phyloP scores from a whole-genome alignment of 1,140 invertebrate species.

The Eupristina koningsbergeri region DNA sequence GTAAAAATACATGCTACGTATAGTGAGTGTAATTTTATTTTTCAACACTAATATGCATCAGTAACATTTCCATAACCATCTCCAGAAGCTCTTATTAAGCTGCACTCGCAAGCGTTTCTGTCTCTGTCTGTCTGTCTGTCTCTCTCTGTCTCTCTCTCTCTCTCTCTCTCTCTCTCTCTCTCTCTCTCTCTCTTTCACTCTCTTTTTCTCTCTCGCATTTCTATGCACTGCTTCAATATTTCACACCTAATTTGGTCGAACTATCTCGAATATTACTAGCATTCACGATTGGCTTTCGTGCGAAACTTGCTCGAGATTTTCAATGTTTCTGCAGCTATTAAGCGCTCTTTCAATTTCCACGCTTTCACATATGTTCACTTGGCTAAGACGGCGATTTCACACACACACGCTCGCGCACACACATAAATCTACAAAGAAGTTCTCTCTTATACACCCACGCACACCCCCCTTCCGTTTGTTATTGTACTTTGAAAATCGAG shows the following conservation, averaged over 20 bases:
- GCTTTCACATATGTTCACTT: background rate
- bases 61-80: constrained; percentile 34
- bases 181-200: background rate
- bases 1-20: background rate
- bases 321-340: background rate
- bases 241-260: constrained; percentile 19
- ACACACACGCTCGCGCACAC: background rate
- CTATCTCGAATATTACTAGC: background rate
- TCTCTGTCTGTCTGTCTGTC: background rate
- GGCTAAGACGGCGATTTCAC: too few relatives aligned
- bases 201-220: background rate
- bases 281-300: background rate
- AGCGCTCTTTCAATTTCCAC: background rate
- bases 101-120: background rate
- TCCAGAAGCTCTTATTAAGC: constrained; percentile 11
- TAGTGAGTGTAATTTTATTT: constrained; percentile 11
- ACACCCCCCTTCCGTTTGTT: background rate
- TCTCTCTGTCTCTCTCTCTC: background rate
- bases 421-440: too few relatives aligned
- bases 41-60: constrained; percentile 1
- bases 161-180: background rate
- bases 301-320: background rate
- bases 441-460: background rate
- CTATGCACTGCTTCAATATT: background rate
- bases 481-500: constrained; percentile 5